Base-by-base conservation (phyloP, 2,888 invertebrate genomes). In the Drosophila anomelani region DNA sequence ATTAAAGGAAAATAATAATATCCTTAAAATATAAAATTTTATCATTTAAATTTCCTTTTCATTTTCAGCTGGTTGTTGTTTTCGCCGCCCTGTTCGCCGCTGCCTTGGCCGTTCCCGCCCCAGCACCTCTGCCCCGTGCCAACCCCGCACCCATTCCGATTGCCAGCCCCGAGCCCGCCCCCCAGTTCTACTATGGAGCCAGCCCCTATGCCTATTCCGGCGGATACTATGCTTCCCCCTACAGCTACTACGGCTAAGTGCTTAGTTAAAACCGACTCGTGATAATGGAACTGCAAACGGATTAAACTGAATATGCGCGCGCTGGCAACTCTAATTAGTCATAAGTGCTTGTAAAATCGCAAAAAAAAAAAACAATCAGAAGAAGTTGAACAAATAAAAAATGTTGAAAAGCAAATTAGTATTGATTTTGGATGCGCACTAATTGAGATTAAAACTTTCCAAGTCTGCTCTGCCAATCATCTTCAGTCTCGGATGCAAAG, bases 141-240 rank as follows among this genome's bases (percentile, higher is more conserved):
- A 77, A 81, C 10, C 85, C 91, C 12, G 67, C 71, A 0, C 90
- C 91, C 32, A 72, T 80, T 6, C 89, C 90, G 2, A 58, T 77
- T n/a, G 90, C 90, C 54, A 81, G 75, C 20, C 91, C 90, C 3
- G 79, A 79, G 36, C 91, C 90, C 49, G 79, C 81, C 7, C 91
- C 91, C 9, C 91, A 91, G 64, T 79, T 80, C 43, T 91, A 89
- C 44, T 90, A 90, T 51, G 83, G 90, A 13, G 85, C 78, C 29
- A 81, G 82, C 32, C 91, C 91, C n/a, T 91, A 90, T 57, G 88
- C 82, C 55, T 90, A 91, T 61, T 75, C 79, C n/a, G 85, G 85
- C 4, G 90, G 80, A n/a, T 91, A 88, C 57, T 83, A 84, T 63
- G 85, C 79, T 13, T 80, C 91, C n/a, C 91, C 90, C n/a, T 91